Conservation (phyloP, 2,113 vertebrate genomes). For the Pluvialis apricaria region DNA sequence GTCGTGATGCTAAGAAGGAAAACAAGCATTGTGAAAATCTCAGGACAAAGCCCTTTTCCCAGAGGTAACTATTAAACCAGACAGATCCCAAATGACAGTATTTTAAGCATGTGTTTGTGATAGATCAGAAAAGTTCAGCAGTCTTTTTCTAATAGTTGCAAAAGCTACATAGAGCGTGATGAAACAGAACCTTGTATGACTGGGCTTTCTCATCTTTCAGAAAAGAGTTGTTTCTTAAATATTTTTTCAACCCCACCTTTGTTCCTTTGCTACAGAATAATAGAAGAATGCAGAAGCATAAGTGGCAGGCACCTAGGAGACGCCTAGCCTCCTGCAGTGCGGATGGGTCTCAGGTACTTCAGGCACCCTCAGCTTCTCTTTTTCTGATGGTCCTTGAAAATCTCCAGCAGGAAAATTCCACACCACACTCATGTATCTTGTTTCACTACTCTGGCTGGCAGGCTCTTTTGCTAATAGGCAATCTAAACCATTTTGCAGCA, state of each 20-base stretch:
- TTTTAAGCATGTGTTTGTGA: slow-evolving; percentile 1
- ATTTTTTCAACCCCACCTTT: not conserved
- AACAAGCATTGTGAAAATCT: slow-evolving; percentile 8
- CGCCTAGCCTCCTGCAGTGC: not conserved
- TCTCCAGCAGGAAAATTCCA: not conserved
- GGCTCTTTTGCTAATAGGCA: not conserved
- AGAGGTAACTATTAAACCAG: slow-evolving; percentile 39
- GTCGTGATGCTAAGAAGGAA: not conserved
- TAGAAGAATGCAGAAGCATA: not conserved
- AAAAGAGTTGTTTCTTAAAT: not conserved
- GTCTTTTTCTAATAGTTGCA: not conserved
- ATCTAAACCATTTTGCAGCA: not conserved
- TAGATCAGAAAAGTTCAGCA: not conserved
- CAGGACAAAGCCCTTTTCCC: slow-evolving; percentile 16
- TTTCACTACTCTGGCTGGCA: not conserved
- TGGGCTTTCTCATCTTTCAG: not conserved
- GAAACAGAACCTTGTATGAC: not conserved
- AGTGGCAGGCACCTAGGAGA: not conserved
- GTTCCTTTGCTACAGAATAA: not conserved
- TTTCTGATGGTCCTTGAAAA: not conserved
- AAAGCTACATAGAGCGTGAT: not conserved
- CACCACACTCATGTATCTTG: not conserved
- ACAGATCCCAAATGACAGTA: not conserved
- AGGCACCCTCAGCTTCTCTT: not conserved
- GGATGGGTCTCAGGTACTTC: not conserved